Percentiles rank a stretch among this genome's conserved stretches.
Evolutionary conservation across 2,888 invertebrate genomes (phyloP).

Genomic region (Cheilosia urbana): DNA sequence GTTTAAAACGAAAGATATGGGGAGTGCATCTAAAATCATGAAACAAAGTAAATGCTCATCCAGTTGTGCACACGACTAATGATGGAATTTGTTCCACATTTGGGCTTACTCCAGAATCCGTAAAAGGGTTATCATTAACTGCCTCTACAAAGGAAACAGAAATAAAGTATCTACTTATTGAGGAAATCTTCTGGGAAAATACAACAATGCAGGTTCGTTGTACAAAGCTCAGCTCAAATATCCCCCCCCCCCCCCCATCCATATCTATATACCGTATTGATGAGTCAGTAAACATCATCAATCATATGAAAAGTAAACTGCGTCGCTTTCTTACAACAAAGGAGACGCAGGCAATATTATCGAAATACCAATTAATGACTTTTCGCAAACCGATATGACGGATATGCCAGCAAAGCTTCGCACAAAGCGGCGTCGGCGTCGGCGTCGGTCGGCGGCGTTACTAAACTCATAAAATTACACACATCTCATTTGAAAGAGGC

Average conservation of each 20-base stretch:
- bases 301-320: slow-evolving; percentile 49
- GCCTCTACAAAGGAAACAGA: background rate
- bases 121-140: slow-evolving; percentile 30
- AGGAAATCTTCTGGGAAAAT: background rate
- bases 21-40: no score
- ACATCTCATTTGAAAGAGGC: slow-evolving; percentile 45
- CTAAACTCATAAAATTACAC: slow-evolving; percentile 42
- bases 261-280: slow-evolving; percentile 35
- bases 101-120: background rate
- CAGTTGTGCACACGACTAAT: background rate
- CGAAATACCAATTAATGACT: slow-evolving; percentile 69
- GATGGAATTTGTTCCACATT: slow-evolving; percentile 4
- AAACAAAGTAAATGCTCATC: no score
- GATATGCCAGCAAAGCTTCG: slow-evolving; percentile 31
- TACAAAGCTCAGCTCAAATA: slow-evolving; percentile 2
- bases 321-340: slow-evolving; percentile 43
- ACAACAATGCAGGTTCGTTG: background rate
- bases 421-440: slow-evolving; percentile 27
- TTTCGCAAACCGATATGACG: slow-evolving; percentile 55
- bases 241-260: background rate
- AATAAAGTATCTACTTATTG: slow-evolving; percentile 11
- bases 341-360: slow-evolving; percentile 47
- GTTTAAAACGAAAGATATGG: no score
- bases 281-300: slow-evolving; percentile 64
- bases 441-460: slow-evolving; percentile 30